Conservation (phyloP, 2,113 vertebrate species). For the Rana temporaria region DNA sequence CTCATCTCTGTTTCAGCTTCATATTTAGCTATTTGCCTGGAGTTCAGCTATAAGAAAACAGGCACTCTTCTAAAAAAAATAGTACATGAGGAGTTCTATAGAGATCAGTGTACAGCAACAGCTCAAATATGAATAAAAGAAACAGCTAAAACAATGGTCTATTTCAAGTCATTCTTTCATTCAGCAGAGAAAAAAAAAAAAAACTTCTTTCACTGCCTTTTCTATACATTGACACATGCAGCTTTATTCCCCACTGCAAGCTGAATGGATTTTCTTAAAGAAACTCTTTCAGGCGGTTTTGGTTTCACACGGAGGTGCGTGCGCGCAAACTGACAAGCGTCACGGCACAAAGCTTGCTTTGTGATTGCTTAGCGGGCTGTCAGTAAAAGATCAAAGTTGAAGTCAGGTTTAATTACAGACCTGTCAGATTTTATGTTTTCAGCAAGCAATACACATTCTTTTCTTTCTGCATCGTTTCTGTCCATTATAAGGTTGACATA, state of each 20-base stretch:
- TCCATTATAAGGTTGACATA: too few relatives aligned
- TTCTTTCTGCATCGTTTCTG: too few relatives aligned
- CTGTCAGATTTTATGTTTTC: not conserved
- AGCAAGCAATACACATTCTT: not conserved
- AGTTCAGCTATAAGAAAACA: too few relatives aligned
- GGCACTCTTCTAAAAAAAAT: too few relatives aligned
- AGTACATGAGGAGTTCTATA: too few relatives aligned
- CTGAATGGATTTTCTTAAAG: not conserved
- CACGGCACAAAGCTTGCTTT: not conserved
- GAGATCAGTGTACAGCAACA: too few relatives aligned
- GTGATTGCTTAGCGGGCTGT: conserved; percentile 19
- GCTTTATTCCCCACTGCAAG: not conserved
- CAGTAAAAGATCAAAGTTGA: conserved; percentile 8
- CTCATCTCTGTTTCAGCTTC: too few relatives aligned
- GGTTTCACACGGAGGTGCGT: not conserved
- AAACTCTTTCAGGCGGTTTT: not conserved
- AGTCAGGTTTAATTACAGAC: conserved; percentile 41
- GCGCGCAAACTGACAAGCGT: conserved; percentile 21
- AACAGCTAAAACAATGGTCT: too few relatives aligned
- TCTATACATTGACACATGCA: not conserved
- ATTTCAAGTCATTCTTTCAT: not conserved
- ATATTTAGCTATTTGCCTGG: too few relatives aligned
- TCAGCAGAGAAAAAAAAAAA: not conserved
- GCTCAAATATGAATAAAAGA: too few relatives aligned
- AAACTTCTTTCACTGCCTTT: not conserved